Evolutionary conservation across 2,797 vertebrate genomes (phyloP).

Genomic region (Pangasius krempfi): DNA sequence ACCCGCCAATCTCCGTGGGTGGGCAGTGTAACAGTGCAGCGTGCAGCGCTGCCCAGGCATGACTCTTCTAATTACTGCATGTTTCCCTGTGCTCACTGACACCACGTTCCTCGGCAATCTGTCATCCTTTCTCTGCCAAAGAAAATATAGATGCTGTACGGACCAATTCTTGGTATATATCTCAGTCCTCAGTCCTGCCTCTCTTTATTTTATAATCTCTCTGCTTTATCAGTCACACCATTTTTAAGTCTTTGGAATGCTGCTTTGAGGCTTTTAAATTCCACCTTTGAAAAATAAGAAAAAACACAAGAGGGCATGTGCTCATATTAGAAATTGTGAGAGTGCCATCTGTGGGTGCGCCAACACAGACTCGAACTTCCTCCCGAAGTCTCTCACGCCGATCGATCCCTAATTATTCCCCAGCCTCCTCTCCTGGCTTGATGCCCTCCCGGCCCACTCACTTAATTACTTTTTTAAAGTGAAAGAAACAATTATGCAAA

Average conservation of each 20-base stretch:
- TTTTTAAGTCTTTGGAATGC: background rate
- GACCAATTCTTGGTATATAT: slow-evolving; percentile 1
- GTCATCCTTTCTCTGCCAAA: slow-evolving; percentile 44
- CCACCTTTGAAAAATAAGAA: background rate
- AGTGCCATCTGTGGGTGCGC: slow-evolving; percentile 72
- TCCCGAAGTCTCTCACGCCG: slow-evolving; percentile 59
- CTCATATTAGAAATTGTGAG: slow-evolving; percentile 69
- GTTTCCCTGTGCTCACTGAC: slow-evolving; percentile 43
- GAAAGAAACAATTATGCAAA: slow-evolving; percentile 76
- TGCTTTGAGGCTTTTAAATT: background rate
- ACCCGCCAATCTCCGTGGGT: slow-evolving; percentile 15
- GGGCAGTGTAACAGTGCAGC: slow-evolving; percentile 29
- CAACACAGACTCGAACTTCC: slow-evolving; percentile 66
- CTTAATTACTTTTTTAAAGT: slow-evolving; percentile 71
- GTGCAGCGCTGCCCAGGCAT: slow-evolving; percentile 38
- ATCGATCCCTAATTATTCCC: slow-evolving; percentile 74
- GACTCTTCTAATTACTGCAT: slow-evolving; percentile 49
- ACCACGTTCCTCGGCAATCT: slow-evolving; percentile 44
- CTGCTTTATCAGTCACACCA: background rate
- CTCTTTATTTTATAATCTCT: background rate
- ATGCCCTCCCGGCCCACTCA: slow-evolving; percentile 54
- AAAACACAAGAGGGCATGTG: slow-evolving; percentile 11
- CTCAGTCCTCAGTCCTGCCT: background rate
- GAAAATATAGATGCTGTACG: slow-evolving; percentile 32
- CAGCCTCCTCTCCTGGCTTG: slow-evolving; percentile 56